Evolutionary conservation across 2,797 vertebrate species (phyloP).

Genomic region (Graptemys geographica): DNA sequence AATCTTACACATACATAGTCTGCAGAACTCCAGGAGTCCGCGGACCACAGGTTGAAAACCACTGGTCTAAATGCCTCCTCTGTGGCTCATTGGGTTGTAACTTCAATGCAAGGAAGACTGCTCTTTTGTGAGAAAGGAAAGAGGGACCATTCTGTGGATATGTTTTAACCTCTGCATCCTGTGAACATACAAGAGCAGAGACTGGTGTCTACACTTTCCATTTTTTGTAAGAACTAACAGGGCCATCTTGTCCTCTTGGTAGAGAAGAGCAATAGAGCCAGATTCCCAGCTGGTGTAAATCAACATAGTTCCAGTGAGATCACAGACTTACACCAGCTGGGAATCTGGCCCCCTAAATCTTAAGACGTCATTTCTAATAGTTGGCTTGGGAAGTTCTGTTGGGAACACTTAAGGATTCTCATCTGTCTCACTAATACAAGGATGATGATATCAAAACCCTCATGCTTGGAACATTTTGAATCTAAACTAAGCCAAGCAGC

Average conservation of each 20-base stretch:
- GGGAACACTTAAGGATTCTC: background rate
- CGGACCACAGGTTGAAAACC: background rate
- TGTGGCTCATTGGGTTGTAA: too few species aligned
- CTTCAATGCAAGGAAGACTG: background rate
- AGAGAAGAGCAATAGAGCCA: background rate
- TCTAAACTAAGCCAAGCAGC: background rate
- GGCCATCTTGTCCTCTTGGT: fast-evolving
- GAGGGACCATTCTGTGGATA: background rate
- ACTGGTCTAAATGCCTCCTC: background rate
- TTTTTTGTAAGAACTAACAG: background rate
- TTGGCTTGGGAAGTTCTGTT: background rate
- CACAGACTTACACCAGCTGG: background rate
- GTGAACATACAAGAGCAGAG: background rate
- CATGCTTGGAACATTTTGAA: background rate
- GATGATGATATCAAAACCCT: fast-evolving
- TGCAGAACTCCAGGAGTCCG: background rate
- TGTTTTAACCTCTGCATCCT: background rate
- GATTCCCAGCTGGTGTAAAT: background rate
- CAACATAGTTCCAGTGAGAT: fast-evolving
- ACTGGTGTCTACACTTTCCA: fast-evolving
- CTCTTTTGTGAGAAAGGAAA: background rate
- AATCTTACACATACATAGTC: background rate
- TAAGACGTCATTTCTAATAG: background rate
- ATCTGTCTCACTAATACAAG: background rate
- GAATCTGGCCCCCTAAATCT: background rate